A percentile compares a stretch with the other conserved stretches of the same genome.
Conservation (phyloP, 2,797 vertebrate genomes). For the Erpetoichthys calabaricus region DNA sequence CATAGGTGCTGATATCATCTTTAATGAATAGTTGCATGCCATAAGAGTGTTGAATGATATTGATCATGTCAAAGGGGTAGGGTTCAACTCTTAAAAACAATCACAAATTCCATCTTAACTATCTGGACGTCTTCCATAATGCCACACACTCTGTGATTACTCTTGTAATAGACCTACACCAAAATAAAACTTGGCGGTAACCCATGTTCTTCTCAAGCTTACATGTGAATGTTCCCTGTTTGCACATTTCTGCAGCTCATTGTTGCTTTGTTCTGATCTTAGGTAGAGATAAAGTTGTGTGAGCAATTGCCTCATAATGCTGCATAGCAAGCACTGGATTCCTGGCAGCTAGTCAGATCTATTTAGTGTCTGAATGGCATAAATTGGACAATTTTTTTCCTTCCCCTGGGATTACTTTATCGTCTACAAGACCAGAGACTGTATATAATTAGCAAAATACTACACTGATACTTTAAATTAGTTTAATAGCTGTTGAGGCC, state of each 20-base stretch:
- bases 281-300: slow-evolving; percentile 36
- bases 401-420: slow-evolving; percentile 42
- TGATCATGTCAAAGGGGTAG: slow-evolving; percentile 46
- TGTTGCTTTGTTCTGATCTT: slow-evolving; percentile 48
- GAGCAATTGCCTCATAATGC: slow-evolving; percentile 24
- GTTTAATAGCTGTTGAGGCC: slow-evolving; percentile 52
- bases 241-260: slow-evolving; percentile 24
- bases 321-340: slow-evolving; percentile 27
- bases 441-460: slow-evolving; percentile 53
- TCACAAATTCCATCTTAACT: slow-evolving; percentile 63
- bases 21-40: slow-evolving; percentile 64
- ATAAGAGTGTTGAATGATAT: slow-evolving; percentile 49
- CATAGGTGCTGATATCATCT: slow-evolving; percentile 44
- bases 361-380: slow-evolving; percentile 36
- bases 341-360: slow-evolving; percentile 27
- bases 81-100: slow-evolving; percentile 58
- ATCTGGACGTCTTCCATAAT: slow-evolving; percentile 62
- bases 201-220: slow-evolving; percentile 33
- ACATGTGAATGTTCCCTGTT: slow-evolving; percentile 22
- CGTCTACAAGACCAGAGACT: slow-evolving; percentile 39
- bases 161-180: slow-evolving; percentile 55
- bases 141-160: slow-evolving; percentile 62
- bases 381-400: slow-evolving; percentile 48
- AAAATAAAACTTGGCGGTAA: slow-evolving; percentile 54
- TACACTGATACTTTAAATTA: slow-evolving; percentile 57